Evolutionary conservation across 2,797 vertebrate genomes (phyloP).

Genomic region (Orestias chungarensis): DNA sequence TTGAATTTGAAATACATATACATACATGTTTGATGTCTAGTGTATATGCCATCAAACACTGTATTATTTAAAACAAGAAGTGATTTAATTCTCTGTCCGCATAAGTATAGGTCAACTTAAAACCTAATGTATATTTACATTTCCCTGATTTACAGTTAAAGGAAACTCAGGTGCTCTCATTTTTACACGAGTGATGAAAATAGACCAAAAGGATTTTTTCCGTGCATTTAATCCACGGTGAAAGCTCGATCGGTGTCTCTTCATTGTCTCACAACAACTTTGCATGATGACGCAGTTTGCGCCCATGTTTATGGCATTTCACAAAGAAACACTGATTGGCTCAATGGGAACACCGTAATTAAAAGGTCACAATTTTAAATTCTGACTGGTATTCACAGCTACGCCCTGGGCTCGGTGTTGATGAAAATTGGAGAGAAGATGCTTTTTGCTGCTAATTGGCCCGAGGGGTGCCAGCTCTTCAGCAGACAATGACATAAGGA

Average conservation of each 20-base stretch:
- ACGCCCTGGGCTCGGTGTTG: slow-evolving; percentile 47
- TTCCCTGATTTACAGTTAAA: slow-evolving; percentile 3
- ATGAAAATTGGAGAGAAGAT: slow-evolving; percentile 63
- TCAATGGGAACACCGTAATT: slow-evolving; percentile 55
- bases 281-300: slow-evolving; percentile 20
- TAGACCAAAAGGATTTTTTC: not conserved
- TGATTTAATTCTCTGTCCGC: not conserved
- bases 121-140: not conserved
- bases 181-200: not conserved
- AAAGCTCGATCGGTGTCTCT: slow-evolving; percentile 31
- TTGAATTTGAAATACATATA: too few relatives aligned
- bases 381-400: slow-evolving; percentile 49
- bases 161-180: not conserved
- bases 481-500: slow-evolving; percentile 24
- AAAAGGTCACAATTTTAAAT: slow-evolving; percentile 64
- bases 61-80: not conserved
- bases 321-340: slow-evolving; percentile 57
- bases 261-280: slow-evolving; percentile 22
- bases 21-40: too few relatives aligned
- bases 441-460: slow-evolving; percentile 54
- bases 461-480: slow-evolving; percentile 28
- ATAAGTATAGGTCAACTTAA: not conserved
- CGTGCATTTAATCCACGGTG: slow-evolving; percentile 14
- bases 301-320: slow-evolving; percentile 49
- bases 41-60: not conserved